These are phyloP conservation scores for Caerostris extrusa DNA, from an alignment of 1,140 invertebrate species.

Conservation along the genomic window DNA sequence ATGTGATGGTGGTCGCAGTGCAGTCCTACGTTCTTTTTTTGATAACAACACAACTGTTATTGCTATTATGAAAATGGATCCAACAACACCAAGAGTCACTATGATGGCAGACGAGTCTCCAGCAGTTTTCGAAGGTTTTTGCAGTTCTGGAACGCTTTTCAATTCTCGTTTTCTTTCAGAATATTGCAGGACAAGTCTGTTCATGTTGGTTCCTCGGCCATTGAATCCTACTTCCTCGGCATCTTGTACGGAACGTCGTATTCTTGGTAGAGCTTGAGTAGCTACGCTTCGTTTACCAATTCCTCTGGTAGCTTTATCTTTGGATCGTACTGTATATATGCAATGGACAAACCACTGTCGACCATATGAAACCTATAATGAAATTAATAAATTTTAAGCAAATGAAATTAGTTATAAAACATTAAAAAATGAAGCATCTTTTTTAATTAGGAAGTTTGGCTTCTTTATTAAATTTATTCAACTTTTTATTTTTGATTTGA, in stretches of 20 bases:
- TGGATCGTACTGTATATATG: constrained; percentile 81
- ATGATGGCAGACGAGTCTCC: background rate
- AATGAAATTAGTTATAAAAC: background rate
- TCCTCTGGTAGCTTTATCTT: constrained; percentile 77
- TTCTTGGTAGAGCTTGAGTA: background rate
- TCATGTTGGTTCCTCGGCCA: constrained; percentile 82
- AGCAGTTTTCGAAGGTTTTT: background rate
- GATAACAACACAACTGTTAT: constrained; percentile 59
- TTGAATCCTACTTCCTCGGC: constrained; percentile 79
- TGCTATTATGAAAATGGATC: constrained; percentile 53
- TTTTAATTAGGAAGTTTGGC: no score
- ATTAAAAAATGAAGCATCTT: no score
- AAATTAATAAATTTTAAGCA: background rate
- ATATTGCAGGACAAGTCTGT: constrained; percentile 79
- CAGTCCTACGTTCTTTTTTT: constrained; percentile 9
- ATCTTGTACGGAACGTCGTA: background rate
- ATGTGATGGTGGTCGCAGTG: background rate
- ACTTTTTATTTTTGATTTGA: background rate
- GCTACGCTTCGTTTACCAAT: constrained; percentile 79
- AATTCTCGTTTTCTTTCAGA: background rate
- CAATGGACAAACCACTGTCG: constrained; percentile 82
- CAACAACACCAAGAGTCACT: constrained; percentile 33
- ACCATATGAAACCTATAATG: constrained; percentile 80
- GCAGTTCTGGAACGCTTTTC: background rate
- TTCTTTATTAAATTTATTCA: background rate